These are phyloP conservation scores for Ctena decussata DNA, from an alignment of 2,888 invertebrate genomes.

Conservation along the genomic window DNA sequence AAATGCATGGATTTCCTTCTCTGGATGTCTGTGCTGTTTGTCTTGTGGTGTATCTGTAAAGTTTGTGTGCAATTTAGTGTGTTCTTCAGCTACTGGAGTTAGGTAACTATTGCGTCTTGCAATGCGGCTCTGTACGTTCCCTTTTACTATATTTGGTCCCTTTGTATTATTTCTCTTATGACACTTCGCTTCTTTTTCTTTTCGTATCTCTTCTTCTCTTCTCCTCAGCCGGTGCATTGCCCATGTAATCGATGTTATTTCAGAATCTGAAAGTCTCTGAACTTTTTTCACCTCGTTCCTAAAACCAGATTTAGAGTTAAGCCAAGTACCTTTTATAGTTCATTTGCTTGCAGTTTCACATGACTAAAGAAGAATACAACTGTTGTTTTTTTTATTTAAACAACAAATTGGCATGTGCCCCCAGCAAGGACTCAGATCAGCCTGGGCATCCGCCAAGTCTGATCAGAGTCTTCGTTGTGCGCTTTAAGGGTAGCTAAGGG, in stretches of 20 bases:
- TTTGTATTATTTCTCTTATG: slow-evolving; percentile 15
- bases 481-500: too few relatives aligned
- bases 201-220: slow-evolving; percentile 31
- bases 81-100: slow-evolving; percentile 41
- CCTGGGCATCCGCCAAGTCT: too few relatives aligned
- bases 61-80: not conserved
- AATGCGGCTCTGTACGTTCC: slow-evolving; percentile 43
- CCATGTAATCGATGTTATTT: slow-evolving; percentile 69
- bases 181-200: not conserved
- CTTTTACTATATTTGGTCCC: slow-evolving; percentile 8
- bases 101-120: slow-evolving; percentile 31
- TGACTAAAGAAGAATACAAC: too few relatives aligned
- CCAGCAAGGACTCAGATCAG: too few relatives aligned
- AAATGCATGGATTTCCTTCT: not conserved
- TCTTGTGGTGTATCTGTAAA: not conserved
- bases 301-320: too few relatives aligned
- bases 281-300: not conserved
- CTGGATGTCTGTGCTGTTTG: not conserved
- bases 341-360: too few relatives aligned
- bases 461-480: too few relatives aligned
- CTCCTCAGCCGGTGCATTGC: slow-evolving; percentile 55
- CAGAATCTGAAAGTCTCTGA: slow-evolving; percentile 56
- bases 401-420: too few relatives aligned
- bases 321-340: too few relatives aligned
- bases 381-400: too few relatives aligned